Conservation (phyloP, 2,888 invertebrate species). For the Vanessa cardui region DNA sequence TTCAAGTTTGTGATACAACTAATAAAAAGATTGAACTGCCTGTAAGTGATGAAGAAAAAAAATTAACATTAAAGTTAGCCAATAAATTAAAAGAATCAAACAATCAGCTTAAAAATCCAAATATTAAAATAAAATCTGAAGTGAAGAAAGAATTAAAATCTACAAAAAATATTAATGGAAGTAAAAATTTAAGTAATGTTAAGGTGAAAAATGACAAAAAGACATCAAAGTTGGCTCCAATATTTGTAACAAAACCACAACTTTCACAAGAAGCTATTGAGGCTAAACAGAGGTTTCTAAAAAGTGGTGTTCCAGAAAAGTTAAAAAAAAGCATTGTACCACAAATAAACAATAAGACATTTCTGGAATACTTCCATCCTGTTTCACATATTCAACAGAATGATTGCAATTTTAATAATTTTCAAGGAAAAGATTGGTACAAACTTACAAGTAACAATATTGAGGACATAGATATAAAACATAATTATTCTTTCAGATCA, state of each 20-base stretch:
- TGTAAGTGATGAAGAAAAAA: neutral
- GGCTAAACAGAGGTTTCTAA: conserved; percentile 87
- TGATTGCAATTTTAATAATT: neutral
- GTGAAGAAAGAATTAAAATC: conserved; percentile 11
- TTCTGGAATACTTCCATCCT: conserved; percentile 80
- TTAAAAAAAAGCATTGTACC: conserved; percentile 81
- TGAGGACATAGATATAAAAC: conserved; percentile 19
- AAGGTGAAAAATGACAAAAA: conserved; percentile 40
- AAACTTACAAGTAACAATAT: conserved; percentile 2
- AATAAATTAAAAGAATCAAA: conserved; percentile 5
- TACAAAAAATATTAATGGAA: conserved; percentile 5
- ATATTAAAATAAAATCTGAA: conserved; percentile 11
- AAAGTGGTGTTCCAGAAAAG: conserved; percentile 87
- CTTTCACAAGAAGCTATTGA: conserved; percentile 82
- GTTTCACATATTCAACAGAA: conserved; percentile 86
- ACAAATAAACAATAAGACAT: conserved; percentile 66
- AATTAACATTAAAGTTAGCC: neutral
- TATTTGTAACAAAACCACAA: conserved; percentile 85
- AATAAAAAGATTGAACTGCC: conserved; percentile 3
- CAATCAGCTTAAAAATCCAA: conserved; percentile 16
- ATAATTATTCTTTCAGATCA: conserved; percentile 46
- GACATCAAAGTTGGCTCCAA: conserved; percentile 85
- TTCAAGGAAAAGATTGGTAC: conserved; percentile 25
- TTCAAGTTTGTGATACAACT: conserved; percentile 2
- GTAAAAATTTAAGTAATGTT: conserved; percentile 22